Percentiles rank a stretch among this genome's conserved stretches.
phyloP scores from a whole-genome alignment of 2,797 vertebrate species.

The Danio aesculapii region DNA sequence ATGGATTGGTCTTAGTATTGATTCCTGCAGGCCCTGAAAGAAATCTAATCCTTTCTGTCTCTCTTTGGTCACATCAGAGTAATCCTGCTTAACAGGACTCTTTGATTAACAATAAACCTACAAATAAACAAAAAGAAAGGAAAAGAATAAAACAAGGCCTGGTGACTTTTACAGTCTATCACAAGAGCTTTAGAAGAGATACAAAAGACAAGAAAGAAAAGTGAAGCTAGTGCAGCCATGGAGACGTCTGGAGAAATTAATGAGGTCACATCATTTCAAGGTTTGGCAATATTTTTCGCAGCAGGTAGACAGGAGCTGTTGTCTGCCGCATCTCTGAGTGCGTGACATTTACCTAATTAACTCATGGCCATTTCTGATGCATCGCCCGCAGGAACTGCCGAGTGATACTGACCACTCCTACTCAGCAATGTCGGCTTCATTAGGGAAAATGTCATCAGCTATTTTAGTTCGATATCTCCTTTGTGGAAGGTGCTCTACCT shows the following conservation, averaged over 20 bases:
- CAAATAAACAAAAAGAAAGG: neutral
- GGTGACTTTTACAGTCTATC: conserved; percentile 47
- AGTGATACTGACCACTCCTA: conserved; percentile 63
- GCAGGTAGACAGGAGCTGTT: conserved; percentile 74
- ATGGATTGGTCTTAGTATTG: conserved; percentile 45
- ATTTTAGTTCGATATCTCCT: conserved; percentile 43
- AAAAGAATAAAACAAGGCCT: conserved; percentile 35
- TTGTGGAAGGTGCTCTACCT: conserved; percentile 18
- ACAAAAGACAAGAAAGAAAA: conserved; percentile 26
- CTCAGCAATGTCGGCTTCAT: conserved; percentile 59
- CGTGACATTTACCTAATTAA: conserved; percentile 88
- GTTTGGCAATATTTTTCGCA: conserved; percentile 79
- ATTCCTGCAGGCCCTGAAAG: conserved; percentile 46
- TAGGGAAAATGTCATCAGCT: conserved; percentile 62
- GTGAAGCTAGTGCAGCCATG: conserved; percentile 73
- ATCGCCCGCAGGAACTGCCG: conserved; percentile 57
- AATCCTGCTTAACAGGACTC: conserved; percentile 43
- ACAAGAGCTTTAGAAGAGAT: conserved; percentile 45
- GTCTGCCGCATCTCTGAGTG: conserved; percentile 74
- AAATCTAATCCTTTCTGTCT: conserved; percentile 50
- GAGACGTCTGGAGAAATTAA: conserved; percentile 86
- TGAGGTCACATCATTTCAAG: conserved; percentile 81
- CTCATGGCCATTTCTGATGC: conserved; percentile 70
- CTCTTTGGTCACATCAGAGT: conserved; percentile 43
- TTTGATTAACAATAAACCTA: conserved; percentile 55